These are phyloP conservation scores for Drosophila paulistorum DNA, from an alignment of 1,140 invertebrate species.

Conservation along the genomic window DNA sequence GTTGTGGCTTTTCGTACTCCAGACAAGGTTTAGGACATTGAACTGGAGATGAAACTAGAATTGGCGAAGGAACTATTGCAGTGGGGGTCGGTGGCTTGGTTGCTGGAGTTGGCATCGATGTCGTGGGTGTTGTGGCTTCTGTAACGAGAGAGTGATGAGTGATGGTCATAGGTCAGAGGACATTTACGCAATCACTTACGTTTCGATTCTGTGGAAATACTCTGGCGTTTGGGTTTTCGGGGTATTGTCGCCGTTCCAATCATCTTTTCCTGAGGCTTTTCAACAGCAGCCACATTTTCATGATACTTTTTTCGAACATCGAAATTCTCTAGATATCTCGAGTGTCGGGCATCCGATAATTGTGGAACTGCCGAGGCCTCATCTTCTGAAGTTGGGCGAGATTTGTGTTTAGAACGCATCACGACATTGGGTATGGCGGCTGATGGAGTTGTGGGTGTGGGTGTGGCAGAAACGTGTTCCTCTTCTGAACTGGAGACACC, in stretches of 20 bases:
- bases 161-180: not conserved
- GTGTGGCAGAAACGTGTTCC: slow-evolving; percentile 23
- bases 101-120: slow-evolving; percentile 16
- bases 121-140: slow-evolving; percentile 37
- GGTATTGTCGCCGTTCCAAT: slow-evolving; percentile 28
- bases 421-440: slow-evolving; percentile 28
- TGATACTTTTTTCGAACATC: slow-evolving; percentile 79
- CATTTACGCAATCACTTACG: slow-evolving; percentile 42
- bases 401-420: slow-evolving; percentile 67
- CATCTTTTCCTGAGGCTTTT: slow-evolving; percentile 20
- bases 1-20: not conserved
- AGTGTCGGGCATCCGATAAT: slow-evolving; percentile 65
- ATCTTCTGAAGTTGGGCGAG: slow-evolving; percentile 73
- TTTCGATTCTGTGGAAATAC: slow-evolving; percentile 44
- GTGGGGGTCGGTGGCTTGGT: slow-evolving; percentile 16
- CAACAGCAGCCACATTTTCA: slow-evolving; percentile 58
- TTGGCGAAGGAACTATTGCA: not conserved
- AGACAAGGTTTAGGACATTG: not conserved
- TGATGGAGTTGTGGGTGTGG: slow-evolving; percentile 20
- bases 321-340: slow-evolving; percentile 78
- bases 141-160: slow-evolving; percentile 6
- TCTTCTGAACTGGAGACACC: slow-evolving; percentile 61
- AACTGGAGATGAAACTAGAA: not conserved
- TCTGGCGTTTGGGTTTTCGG: slow-evolving; percentile 74
- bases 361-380: slow-evolving; percentile 48